phyloP scores from a whole-genome alignment of 1,140 invertebrate species.

The Euwallacea similis region DNA sequence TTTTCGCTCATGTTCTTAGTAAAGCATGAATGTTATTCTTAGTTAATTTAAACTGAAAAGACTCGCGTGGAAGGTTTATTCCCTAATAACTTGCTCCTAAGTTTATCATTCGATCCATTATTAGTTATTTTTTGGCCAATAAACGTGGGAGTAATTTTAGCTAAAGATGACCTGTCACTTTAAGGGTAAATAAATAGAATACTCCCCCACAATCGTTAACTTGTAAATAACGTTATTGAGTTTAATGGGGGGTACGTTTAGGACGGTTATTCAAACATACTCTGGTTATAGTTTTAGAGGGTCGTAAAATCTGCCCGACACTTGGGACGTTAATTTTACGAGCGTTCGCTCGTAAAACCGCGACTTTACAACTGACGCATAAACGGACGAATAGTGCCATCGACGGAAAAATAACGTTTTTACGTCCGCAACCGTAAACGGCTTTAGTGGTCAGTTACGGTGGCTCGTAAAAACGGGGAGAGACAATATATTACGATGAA shows the following conservation, averaged over 20 bases:
- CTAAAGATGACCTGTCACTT: too few relatives aligned
- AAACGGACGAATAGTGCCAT: conserved; percentile 19
- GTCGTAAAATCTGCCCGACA: conserved; percentile 20
- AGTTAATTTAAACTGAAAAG: too few relatives aligned
- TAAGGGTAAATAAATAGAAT: background rate
- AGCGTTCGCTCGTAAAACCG: conserved; percentile 16
- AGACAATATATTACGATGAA: too few relatives aligned
- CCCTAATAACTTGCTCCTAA: too few relatives aligned
- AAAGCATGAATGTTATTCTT: too few relatives aligned
- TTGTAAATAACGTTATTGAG: conserved; percentile 28
- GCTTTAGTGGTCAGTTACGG: conserved; percentile 14
- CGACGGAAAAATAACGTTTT: conserved; percentile 19
- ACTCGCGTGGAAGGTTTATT: too few relatives aligned
- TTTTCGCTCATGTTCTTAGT: too few relatives aligned
- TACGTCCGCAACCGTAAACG: conserved; percentile 23
- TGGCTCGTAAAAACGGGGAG: conserved; percentile 12
- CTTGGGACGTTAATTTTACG: conserved; percentile 32
- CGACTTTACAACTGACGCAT: conserved; percentile 28
- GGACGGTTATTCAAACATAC: conserved; percentile 28
- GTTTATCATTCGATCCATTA: too few relatives aligned
- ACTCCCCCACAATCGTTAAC: conserved; percentile 10
- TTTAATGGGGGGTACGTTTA: conserved; percentile 30
- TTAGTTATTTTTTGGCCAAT: too few relatives aligned
- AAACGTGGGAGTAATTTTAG: too few relatives aligned
- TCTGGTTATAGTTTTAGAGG: conserved; percentile 27